Evolutionary conservation across 1,140 invertebrate genomes (phyloP).

Genomic region (Pomacea maculata): DNA sequence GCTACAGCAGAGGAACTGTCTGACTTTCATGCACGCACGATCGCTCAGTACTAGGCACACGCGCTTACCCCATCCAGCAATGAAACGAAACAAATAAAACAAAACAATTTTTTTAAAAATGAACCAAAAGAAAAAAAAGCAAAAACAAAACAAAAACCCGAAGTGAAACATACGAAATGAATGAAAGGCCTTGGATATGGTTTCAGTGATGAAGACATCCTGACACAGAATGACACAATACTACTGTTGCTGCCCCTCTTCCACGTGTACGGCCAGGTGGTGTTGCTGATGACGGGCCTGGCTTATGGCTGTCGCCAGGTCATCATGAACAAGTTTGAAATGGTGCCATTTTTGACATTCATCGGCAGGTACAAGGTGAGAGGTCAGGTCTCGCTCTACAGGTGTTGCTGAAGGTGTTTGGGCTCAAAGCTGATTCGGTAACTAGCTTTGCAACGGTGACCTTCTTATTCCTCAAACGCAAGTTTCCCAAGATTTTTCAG

Average conservation of each 20-base stretch:
- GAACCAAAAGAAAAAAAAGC: neutral
- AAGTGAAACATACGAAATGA: no score
- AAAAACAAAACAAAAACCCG: neutral
- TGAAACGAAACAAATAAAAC: neutral
- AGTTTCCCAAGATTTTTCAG: no score
- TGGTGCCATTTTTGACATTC: slow-evolving; percentile 71
- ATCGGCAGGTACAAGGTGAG: slow-evolving; percentile 72
- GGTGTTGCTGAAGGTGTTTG: neutral
- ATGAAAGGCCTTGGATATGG: no score
- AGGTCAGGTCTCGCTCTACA: neutral
- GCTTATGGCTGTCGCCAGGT: slow-evolving; percentile 73
- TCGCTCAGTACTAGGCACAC: neutral
- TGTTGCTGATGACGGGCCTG: slow-evolving; percentile 61
- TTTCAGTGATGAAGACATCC: neutral
- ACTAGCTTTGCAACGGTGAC: no score
- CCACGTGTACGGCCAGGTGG: slow-evolving; percentile 80
- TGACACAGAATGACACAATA: slow-evolving; percentile 42
- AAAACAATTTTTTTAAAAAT: neutral
- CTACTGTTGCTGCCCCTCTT: slow-evolving; percentile 79
- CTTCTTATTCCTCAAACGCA: no score
- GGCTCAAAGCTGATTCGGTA: neutral
- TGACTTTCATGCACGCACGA: neutral
- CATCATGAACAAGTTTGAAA: slow-evolving; percentile 78
- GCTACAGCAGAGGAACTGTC: neutral
- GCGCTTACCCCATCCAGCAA: neutral